These are phyloP conservation scores for Gambelia wislizenii DNA, from an alignment of 2,797 vertebrate species.

Conservation along the genomic window DNA sequence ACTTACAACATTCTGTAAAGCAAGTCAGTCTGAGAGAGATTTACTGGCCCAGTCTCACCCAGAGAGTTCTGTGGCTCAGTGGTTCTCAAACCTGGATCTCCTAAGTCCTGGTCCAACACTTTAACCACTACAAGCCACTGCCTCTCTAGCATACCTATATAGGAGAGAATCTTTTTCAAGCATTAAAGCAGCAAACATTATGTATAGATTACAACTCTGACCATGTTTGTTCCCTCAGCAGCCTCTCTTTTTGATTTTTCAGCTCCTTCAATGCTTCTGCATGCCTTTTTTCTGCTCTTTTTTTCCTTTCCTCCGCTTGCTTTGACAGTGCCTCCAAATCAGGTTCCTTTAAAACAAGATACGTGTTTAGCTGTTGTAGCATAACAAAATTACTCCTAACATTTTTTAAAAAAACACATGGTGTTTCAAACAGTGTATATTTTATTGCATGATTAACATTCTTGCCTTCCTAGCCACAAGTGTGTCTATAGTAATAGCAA, in stretches of 20 bases:
- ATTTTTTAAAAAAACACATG: not conserved
- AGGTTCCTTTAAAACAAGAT: constrained; percentile 83
- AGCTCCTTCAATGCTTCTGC: constrained; percentile 88
- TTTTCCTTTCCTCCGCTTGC: constrained; percentile 80
- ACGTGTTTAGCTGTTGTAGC: not conserved
- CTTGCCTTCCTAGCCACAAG: not conserved
- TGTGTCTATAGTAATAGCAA: no score
- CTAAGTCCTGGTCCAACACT: not conserved
- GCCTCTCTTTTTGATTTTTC: constrained; percentile 82
- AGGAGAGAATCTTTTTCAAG: not conserved
- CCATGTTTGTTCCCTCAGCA: constrained; percentile 81
- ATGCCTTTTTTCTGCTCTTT: constrained; percentile 86
- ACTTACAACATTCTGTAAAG: not conserved
- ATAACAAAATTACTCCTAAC: not conserved
- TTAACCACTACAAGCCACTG: not conserved
- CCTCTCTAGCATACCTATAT: not conserved
- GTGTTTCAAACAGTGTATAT: not conserved
- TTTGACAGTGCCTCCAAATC: constrained; percentile 82
- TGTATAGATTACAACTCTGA: constrained; percentile 53
- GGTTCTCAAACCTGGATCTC: not conserved
- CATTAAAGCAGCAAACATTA: not conserved
- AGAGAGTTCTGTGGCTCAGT: not conserved
- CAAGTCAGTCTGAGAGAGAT: not conserved
- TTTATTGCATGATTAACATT: not conserved
- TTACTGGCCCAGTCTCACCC: not conserved